phyloP scores from a whole-genome alignment of 2,888 invertebrate genomes.

The Polydrusus cervinus region DNA sequence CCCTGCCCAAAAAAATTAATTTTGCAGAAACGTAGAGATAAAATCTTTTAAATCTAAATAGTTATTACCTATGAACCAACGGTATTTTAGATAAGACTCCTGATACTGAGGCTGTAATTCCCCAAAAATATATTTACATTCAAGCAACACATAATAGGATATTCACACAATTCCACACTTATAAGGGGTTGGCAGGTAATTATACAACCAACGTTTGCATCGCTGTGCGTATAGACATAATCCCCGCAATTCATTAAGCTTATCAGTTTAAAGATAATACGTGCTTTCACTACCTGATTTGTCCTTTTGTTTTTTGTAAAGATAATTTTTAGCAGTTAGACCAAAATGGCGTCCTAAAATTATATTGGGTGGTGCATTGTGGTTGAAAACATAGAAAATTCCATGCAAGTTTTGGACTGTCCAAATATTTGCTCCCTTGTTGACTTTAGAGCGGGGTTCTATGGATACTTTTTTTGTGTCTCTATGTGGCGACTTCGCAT shows the following conservation, averaged over 20 bases:
- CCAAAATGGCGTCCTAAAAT: not conserved
- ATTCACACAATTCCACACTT: conserved; percentile 21
- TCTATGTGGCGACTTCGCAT: too few species aligned
- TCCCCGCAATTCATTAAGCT: conserved; percentile 25
- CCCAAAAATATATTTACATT: conserved; percentile 1
- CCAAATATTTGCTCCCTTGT: too few species aligned
- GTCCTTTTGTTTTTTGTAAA: not conserved
- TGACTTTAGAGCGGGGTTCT: too few species aligned
- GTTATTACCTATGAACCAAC: too few species aligned
- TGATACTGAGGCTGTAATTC: not conserved
- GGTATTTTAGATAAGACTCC: too few species aligned
- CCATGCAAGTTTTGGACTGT: too few species aligned
- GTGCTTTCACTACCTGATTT: conserved; percentile 16
- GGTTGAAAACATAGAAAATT: too few species aligned
- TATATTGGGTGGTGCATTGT: too few species aligned
- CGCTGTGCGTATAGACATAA: conserved; percentile 21
- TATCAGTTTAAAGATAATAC: conserved; percentile 24
- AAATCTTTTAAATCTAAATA: too few species aligned
- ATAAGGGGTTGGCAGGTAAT: conserved; percentile 23
- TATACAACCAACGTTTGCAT: conserved; percentile 11
- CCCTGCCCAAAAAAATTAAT: too few species aligned
- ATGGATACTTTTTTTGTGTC: too few species aligned
- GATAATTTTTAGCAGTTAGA: not conserved
- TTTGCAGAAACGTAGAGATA: too few species aligned
- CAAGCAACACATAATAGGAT: conserved; percentile 3